These are phyloP conservation scores for Acleris cristana DNA, from an alignment of 2,888 invertebrate genomes.

Conservation along the genomic window DNA sequence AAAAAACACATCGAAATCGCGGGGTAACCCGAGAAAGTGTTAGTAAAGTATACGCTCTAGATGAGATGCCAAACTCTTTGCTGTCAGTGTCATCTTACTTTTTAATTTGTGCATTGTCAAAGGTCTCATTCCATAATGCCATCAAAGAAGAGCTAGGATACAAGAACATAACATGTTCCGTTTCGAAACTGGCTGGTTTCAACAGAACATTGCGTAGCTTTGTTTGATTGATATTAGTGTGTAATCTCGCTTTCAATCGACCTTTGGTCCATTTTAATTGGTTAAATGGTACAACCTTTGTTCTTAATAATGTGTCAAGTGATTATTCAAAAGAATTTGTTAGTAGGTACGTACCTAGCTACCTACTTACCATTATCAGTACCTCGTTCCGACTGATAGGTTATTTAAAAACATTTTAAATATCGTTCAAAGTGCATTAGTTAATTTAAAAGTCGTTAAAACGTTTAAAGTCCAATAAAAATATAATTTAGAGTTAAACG, in stretches of 20 bases:
- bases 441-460: not conserved
- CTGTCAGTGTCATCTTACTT: slow-evolving; percentile 25
- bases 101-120: slow-evolving; percentile 39
- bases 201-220: slow-evolving; percentile 68
- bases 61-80: not conserved
- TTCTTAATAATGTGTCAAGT: slow-evolving; percentile 14
- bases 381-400: too few relatives aligned
- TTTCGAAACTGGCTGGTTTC: slow-evolving; percentile 73
- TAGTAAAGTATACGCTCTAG: not conserved
- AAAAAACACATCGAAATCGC: too few relatives aligned
- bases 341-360: too few relatives aligned
- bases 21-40: not conserved
- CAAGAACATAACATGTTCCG: slow-evolving; percentile 56
- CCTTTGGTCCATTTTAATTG: slow-evolving; percentile 59
- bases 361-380: too few relatives aligned
- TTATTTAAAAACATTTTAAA: too few relatives aligned
- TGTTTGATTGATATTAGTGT: slow-evolving; percentile 76
- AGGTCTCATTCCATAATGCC: slow-evolving; percentile 42
- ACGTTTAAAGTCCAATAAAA: not conserved
- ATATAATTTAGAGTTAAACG: not conserved
- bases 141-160: slow-evolving; percentile 56
- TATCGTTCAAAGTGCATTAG: not conserved
- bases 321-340: not conserved
- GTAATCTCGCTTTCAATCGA: slow-evolving; percentile 70
- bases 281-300: slow-evolving; percentile 39